Percentiles rank a stretch among this genome's conserved stretches.
Evolutionary conservation across 2,888 invertebrate genomes (phyloP).

Genomic region (Drosophila sordidapex): DNA sequence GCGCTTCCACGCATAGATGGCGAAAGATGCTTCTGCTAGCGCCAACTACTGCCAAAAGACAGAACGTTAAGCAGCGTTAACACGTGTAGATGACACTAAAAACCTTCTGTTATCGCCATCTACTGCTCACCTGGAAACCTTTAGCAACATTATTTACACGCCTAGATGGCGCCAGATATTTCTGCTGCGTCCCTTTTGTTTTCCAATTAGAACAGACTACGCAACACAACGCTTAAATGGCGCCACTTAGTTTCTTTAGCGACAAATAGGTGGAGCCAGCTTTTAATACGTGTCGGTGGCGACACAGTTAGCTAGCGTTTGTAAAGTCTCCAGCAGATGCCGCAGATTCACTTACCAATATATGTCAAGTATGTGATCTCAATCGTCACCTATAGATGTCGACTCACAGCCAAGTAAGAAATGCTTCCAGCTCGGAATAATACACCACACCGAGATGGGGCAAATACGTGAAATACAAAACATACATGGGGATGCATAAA

Average conservation of each 20-base stretch:
- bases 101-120: background rate
- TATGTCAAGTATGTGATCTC: too few relatives aligned
- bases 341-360: background rate
- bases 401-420: background rate
- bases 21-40: background rate
- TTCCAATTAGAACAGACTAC: too few relatives aligned
- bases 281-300: background rate
- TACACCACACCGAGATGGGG: background rate
- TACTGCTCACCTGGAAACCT: background rate
- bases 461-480: background rate
- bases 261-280: background rate
- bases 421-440: background rate
- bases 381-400: background rate
- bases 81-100: background rate
- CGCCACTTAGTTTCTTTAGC: background rate
- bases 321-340: background rate
- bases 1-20: background rate
- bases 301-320: background rate
- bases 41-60: too few relatives aligned
- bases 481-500: background rate
- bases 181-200: background rate
- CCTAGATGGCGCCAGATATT: background rate
- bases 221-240: too few relatives aligned
- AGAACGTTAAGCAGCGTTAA: background rate
- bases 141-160: background rate